Conservation (phyloP, 2,113 vertebrate species). For the Sceloporus undulatus region DNA sequence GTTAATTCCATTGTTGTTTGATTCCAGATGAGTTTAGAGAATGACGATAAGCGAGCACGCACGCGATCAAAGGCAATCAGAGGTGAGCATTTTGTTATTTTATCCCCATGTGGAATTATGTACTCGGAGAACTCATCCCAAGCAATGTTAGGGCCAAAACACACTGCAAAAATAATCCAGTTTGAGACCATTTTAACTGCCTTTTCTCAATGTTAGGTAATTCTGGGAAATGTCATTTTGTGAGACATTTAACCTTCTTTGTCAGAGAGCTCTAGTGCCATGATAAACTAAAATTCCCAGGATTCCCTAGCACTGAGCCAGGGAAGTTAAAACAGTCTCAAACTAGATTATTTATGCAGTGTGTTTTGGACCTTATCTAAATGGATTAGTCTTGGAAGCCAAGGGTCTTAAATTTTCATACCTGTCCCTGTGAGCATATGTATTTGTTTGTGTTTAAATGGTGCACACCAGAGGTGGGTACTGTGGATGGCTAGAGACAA, state of each 20-base stretch:
- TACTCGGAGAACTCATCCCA: neutral
- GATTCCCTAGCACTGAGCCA: no score
- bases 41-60: conserved; percentile 91
- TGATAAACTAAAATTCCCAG: no score
- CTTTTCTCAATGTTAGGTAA: no score
- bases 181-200: no score
- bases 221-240: no score
- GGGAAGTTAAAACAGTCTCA: no score
- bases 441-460: neutral
- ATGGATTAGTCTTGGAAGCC: neutral
- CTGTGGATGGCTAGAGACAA: no score
- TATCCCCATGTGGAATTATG: rapidly evolving
- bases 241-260: no score
- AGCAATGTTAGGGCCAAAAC: neutral
- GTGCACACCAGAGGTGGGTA: no score
- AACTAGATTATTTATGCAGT: no score
- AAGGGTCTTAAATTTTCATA: neutral
- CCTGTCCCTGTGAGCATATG: neutral
- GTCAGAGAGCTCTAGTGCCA: no score
- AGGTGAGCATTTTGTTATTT: conserved; percentile 81
- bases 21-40: conserved; percentile 94
- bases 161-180: no score
- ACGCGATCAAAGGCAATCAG: conserved; percentile 93
- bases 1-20: conserved; percentile 41
- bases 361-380: neutral